Evolutionary conservation across 2,888 invertebrate genomes (phyloP), one percentile per base, ranked within the genome.

Genomic region (Selenia dentaria): DNA sequence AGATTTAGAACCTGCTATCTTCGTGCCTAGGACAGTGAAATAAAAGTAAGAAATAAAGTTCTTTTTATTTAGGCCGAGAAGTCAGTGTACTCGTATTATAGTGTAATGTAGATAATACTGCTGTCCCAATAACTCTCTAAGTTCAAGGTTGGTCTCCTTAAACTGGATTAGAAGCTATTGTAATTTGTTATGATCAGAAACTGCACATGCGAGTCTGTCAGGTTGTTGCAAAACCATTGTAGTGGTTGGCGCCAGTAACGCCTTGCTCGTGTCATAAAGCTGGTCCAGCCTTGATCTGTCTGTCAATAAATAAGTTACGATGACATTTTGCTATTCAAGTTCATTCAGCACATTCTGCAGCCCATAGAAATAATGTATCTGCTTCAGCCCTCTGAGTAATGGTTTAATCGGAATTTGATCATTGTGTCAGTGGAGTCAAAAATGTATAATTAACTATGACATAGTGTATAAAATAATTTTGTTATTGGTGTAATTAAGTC

Each of bases 221-320:
- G 33, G 43, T 51, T 36, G 51, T 35, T 51, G 45, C 53, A 35
- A 47, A 49, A 47, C 44, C 46, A 54, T 49, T 36, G 44, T 44
- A 24, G 36, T 10, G 12, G 14, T 24, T 37, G 44, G 50, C 50
- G 50, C 47, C 54, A 37, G 25, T 25, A 25, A 25, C 25, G 25
- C 25, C 25, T 39, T 27, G 37, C 31, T 36, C 54, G 32, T 59
- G 58, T 59, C 33, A 44, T 13, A n/a, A n/a, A 11, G 18, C 22
- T 28, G 38, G 18, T 32, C 62, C 45, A 68, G 65, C 86, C 86
- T 84, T 85, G 79, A 83, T 53, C 57, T 74, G 82, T 82, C 82
- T 68, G 67, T 79, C 37, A 41, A 34, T 41, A 38, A 76, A 77
- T 51, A 55, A 46, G 53, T 26, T 61, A 54, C 61, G 63, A 75